These are phyloP conservation scores for Brachionus asplanchnoidis DNA, from an alignment of 1,140 invertebrate species.

Conservation along the genomic window DNA sequence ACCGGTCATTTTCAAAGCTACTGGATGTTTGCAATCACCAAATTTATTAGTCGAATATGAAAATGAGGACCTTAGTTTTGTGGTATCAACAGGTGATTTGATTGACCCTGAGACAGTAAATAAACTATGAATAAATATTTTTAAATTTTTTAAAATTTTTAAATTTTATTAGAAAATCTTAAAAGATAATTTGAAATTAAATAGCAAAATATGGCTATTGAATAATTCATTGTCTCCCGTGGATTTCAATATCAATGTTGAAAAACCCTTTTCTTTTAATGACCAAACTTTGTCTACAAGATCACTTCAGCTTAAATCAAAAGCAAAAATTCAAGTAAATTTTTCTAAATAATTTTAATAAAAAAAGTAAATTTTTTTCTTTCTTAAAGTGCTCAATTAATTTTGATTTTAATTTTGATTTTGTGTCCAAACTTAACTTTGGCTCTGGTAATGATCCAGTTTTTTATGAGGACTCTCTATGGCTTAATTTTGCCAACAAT, in stretches of 20 bases:
- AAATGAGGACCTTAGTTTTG: slow-evolving; percentile 16
- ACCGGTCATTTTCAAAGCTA: slow-evolving; percentile 19
- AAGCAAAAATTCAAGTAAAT: neutral
- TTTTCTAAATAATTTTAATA: neutral
- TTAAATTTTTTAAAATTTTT: neutral
- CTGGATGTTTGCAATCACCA: neutral
- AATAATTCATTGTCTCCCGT: neutral
- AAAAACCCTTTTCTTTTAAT: neutral
- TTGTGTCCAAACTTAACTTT: neutral
- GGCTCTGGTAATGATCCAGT: neutral
- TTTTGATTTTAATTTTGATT: neutral
- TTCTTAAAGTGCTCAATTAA: neutral
- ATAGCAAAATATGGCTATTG: neutral
- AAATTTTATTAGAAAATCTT: neutral
- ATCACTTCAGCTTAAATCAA: neutral
- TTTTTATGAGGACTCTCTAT: neutral
- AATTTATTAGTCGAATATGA: slow-evolving; percentile 20
- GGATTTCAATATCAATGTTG: neutral
- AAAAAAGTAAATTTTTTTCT: neutral
- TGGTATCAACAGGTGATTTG: neutral
- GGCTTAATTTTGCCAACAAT: neutral
- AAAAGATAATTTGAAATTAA: neutral
- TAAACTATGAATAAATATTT: neutral
- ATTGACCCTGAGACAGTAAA: neutral
- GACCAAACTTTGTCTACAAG: neutral